Evolutionary conservation across 2,113 vertebrate genomes (phyloP).

Genomic region (Atractosteus spatula): DNA sequence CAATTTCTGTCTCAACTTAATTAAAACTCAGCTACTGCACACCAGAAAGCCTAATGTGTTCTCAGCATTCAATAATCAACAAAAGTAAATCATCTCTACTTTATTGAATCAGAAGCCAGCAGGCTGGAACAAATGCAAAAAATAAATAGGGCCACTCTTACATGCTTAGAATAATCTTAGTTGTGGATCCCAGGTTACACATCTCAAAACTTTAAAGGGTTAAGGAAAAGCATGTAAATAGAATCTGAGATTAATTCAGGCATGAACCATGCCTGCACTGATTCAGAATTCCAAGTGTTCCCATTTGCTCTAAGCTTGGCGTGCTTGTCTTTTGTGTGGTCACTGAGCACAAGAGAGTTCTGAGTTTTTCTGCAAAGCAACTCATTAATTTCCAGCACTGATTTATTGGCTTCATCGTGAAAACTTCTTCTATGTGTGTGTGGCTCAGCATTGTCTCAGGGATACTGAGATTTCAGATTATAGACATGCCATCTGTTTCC

Average conservation of each 20-base stretch:
- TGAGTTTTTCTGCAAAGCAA: no score
- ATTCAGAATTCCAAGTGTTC: no score
- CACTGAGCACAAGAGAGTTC: no score
- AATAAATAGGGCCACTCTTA: conserved; percentile 49
- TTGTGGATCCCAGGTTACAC: conserved; percentile 44
- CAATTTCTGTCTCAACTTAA: conserved; percentile 52
- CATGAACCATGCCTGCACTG: no score
- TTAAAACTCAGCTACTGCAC: conserved; percentile 46
- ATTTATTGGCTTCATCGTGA: no score
- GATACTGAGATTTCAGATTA: no score
- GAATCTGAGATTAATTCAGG: background rate
- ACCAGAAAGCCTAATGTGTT: conserved; percentile 28
- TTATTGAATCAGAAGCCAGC: conserved; percentile 49
- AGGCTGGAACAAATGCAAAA: conserved; percentile 57
- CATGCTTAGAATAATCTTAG: conserved; percentile 45
- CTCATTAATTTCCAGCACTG: no score
- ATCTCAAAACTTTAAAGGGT: conserved; percentile 21
- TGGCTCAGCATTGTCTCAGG: no score
- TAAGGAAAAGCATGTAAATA: background rate
- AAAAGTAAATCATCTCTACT: conserved; percentile 58
- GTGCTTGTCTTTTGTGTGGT: no score
- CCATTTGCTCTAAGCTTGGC: no score
- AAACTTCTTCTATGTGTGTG: no score
- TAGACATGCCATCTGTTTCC: no score
- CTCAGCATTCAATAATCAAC: conserved; percentile 57